These are phyloP conservation scores for Silvanus unidentatus DNA, from an alignment of 2,888 invertebrate genomes.

Conservation along the genomic window DNA sequence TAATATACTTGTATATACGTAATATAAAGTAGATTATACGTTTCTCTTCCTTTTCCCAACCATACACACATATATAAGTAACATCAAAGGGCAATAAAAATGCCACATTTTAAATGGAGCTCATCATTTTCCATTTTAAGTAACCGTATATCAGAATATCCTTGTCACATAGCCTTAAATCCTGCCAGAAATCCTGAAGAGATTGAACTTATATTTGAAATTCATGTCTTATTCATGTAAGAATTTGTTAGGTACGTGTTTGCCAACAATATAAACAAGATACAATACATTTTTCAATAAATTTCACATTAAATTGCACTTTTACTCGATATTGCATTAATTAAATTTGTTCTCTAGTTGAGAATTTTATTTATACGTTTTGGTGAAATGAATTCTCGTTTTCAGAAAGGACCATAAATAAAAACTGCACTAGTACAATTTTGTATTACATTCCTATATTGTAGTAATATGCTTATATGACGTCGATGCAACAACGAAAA, in stretches of 20 bases:
- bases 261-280: too few species aligned
- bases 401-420: too few species aligned
- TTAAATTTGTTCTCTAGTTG: too few species aligned
- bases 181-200: slow-evolving; percentile 21
- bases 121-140: slow-evolving; percentile 37
- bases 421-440: too few species aligned
- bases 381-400: too few species aligned
- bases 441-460: too few species aligned
- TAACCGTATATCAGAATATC: slow-evolving; percentile 26
- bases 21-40: slow-evolving; percentile 31
- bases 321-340: too few species aligned
- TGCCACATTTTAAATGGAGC: slow-evolving; percentile 34
- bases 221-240: slow-evolving; percentile 30
- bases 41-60: slow-evolving; percentile 17
- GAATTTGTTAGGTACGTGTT: slow-evolving; percentile 19
- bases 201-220: slow-evolving; percentile 26
- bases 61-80: slow-evolving; percentile 25
- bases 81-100: slow-evolving; percentile 35
- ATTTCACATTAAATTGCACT: too few species aligned
- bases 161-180: slow-evolving; percentile 24
- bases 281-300: too few species aligned
- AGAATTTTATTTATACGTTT: too few species aligned
- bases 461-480: too few species aligned
- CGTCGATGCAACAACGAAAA: slow-evolving; percentile 18
- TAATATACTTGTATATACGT: too few species aligned